Evolutionary conservation across 2,888 invertebrate genomes (phyloP).

Genomic region (Ptilodon capucinus): DNA sequence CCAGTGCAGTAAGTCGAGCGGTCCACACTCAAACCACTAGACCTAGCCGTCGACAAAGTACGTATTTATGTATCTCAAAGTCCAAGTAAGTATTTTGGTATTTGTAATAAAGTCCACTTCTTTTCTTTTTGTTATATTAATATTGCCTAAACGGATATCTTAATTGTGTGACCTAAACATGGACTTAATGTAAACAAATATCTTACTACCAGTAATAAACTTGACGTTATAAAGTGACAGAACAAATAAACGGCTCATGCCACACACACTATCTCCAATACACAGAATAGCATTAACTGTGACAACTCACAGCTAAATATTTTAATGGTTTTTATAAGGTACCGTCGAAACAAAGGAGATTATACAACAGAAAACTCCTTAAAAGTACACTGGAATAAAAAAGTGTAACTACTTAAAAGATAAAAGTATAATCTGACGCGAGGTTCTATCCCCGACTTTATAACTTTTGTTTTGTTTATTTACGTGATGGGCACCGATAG

Average conservation of each 20-base stretch:
- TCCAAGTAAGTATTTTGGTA: neutral
- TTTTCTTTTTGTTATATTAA: too few relatives aligned
- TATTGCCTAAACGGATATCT: too few relatives aligned
- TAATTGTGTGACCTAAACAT: neutral
- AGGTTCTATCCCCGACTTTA: neutral
- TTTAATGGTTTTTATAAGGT: constrained; percentile 15
- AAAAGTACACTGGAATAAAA: constrained; percentile 1
- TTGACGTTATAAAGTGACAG: neutral
- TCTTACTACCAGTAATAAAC: neutral
- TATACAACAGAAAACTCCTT: constrained; percentile 3
- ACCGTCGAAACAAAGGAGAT: constrained; percentile 8
- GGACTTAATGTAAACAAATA: neutral
- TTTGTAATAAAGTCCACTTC: too few relatives aligned
- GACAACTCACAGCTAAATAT: neutral
- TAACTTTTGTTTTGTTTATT: constrained; percentile 1
- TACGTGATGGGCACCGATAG: constrained; percentile 12
- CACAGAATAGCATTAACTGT: neutral
- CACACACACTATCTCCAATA: neutral
- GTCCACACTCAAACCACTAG: too few relatives aligned
- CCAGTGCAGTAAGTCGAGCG: too few relatives aligned
- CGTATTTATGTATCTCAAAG: too few relatives aligned
- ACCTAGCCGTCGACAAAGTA: too few relatives aligned
- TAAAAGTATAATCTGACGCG: constrained; percentile 2
- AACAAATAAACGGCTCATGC: neutral
- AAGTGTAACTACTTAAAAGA: constrained; percentile 8